A percentile compares a stretch with the other conserved stretches of the same genome.
These are phyloP conservation scores for Neoarius graeffei DNA, from an alignment of 2,113 vertebrate genomes.

Conservation along the genomic window DNA sequence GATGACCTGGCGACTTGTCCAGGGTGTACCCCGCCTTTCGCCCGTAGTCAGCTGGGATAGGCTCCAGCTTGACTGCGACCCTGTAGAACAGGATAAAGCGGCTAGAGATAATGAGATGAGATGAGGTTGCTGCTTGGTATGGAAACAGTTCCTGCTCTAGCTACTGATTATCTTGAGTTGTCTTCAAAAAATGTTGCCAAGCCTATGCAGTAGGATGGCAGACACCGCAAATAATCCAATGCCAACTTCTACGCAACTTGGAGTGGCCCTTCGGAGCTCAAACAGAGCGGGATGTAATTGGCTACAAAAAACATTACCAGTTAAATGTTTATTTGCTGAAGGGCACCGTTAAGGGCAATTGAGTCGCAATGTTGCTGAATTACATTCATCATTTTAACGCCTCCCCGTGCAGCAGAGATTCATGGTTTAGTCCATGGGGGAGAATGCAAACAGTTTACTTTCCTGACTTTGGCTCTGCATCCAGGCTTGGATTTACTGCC, in stretches of 20 bases:
- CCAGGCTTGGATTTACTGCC: constrained; percentile 64
- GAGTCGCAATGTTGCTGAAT: no score
- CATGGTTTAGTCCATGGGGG: constrained; percentile 51
- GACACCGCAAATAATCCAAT: not conserved
- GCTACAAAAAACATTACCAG: not conserved
- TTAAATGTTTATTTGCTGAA: not conserved
- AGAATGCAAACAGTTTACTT: constrained; percentile 56
- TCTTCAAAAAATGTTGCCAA: not conserved
- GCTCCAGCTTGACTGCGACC: no score
- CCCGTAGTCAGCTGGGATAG: no score
- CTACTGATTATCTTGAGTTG: not conserved
- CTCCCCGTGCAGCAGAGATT: constrained; percentile 47
- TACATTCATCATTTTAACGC: not conserved
- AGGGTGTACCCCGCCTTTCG: no score
- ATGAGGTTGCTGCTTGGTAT: no score
- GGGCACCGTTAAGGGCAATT: not conserved
- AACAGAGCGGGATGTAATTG: not conserved
- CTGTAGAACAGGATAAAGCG: no score
- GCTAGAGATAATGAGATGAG: no score
- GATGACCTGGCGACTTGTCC: no score
- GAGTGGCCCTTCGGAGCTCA: not conserved
- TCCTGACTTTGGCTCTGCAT: constrained; percentile 45
- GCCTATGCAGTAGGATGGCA: not conserved
- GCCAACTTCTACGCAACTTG: not conserved
- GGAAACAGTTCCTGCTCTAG: not conserved